Percentiles rank a stretch among this genome's conserved stretches.
Evolutionary conservation across 2,888 invertebrate genomes (phyloP).

Genomic region (Rhorus exstirpatorius): DNA sequence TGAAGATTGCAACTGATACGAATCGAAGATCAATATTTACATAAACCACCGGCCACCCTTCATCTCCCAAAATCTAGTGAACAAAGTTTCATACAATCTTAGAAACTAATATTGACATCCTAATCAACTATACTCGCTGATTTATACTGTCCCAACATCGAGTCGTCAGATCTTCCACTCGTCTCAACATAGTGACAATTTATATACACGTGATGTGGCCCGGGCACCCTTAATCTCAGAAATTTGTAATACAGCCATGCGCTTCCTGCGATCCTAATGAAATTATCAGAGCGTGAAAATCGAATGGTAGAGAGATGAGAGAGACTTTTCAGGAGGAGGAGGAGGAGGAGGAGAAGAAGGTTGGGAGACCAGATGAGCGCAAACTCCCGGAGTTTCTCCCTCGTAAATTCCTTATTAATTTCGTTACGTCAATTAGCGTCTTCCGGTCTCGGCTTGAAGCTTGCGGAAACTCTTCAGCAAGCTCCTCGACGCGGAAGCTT

Average conservation of each 20-base stretch:
- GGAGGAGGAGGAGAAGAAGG: constrained; percentile 30
- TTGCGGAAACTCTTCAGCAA: constrained; percentile 61
- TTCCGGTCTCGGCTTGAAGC: constrained; percentile 64
- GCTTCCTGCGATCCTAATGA: constrained; percentile 62
- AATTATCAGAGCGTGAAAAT: constrained; percentile 61
- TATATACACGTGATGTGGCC: too few relatives aligned
- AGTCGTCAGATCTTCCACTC: too few relatives aligned
- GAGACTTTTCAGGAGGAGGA: constrained; percentile 1
- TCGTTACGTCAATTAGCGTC: constrained; percentile 70
- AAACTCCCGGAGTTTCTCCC: constrained; percentile 59
- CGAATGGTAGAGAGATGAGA: constrained; percentile 22
- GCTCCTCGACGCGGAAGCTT: constrained; percentile 58
- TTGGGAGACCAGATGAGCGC: too few relatives aligned
- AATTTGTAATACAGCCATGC: constrained; percentile 58
- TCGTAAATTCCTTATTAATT: constrained; percentile 70
- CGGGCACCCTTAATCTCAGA: constrained; percentile 42
- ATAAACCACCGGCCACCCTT: too few relatives aligned
- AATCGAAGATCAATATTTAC: too few relatives aligned
- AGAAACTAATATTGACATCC: too few relatives aligned
- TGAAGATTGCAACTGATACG: too few relatives aligned
- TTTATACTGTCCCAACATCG: too few relatives aligned
- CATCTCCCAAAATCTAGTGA: too few relatives aligned
- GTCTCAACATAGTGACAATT: background rate
- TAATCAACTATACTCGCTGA: too few relatives aligned
- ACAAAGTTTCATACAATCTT: too few relatives aligned